phyloP scores from a whole-genome alignment of 1,140 invertebrate species.

The Dendrolimus kikuchii region DNA sequence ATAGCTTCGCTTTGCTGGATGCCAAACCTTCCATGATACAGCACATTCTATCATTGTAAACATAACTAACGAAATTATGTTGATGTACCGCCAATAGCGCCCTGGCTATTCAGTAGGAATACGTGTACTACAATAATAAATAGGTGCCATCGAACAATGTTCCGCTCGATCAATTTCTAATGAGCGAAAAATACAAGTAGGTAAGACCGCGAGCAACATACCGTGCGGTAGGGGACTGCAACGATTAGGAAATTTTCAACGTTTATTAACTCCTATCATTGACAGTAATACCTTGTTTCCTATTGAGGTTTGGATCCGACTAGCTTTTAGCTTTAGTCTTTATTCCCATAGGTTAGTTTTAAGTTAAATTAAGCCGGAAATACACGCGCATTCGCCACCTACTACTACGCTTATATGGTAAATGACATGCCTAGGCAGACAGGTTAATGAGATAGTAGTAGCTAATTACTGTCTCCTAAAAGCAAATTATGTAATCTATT shows the following conservation, averaged over 20 bases:
- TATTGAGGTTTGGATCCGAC: no score
- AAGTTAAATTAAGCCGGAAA: no score
- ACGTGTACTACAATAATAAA: slow-evolving; percentile 36
- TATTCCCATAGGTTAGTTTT: no score
- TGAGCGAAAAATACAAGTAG: slow-evolving; percentile 3
- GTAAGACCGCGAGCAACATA: neutral
- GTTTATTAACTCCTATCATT: neutral
- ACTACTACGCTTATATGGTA: no score
- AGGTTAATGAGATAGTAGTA: no score
- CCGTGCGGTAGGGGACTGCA: neutral
- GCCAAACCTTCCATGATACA: slow-evolving; percentile 31
- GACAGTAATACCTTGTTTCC: no score
- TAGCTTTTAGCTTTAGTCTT: no score
- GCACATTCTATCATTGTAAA: slow-evolving; percentile 53
- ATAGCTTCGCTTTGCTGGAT: no score
- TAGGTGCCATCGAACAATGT: slow-evolving; percentile 15
- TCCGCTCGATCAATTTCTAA: slow-evolving; percentile 18
- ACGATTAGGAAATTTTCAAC: neutral
- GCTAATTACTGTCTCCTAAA: no score
- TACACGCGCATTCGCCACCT: no score
- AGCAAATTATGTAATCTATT: no score
- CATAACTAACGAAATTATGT: slow-evolving; percentile 56
- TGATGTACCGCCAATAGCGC: slow-evolving; percentile 39
- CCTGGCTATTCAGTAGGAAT: slow-evolving; percentile 41
- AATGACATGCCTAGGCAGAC: no score